phyloP scores from a whole-genome alignment of 2,797 vertebrate species.

The Kryptopterus vitreolus region DNA sequence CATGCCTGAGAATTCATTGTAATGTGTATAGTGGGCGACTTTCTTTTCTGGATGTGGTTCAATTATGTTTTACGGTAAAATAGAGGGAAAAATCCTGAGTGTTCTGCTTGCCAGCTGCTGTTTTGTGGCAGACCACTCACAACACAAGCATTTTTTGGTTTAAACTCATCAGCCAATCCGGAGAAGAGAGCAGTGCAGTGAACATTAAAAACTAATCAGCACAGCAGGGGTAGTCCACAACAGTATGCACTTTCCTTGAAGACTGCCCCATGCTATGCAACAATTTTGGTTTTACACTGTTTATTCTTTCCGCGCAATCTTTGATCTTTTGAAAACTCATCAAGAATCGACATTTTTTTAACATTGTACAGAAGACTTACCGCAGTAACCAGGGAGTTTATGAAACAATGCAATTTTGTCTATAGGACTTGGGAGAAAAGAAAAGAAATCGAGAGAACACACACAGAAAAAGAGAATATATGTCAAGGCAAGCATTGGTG shows the following conservation, averaged over 20 bases:
- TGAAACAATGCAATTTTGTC: neutral
- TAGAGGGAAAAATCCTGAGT: slow-evolving; percentile 38
- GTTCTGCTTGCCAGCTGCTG: slow-evolving; percentile 49
- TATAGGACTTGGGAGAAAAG: neutral
- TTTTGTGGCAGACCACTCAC: slow-evolving; percentile 56
- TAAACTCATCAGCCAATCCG: slow-evolving; percentile 55
- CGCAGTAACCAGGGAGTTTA: neutral
- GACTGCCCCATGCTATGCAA: slow-evolving; percentile 38
- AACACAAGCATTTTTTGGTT: slow-evolving; percentile 57
- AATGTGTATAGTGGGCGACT: slow-evolving; percentile 27
- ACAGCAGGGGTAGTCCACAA: slow-evolving; percentile 47
- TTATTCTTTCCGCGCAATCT: slow-evolving; percentile 25
- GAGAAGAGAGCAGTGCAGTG: slow-evolving; percentile 39
- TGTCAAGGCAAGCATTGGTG: slow-evolving; percentile 42
- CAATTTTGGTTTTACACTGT: slow-evolving; percentile 28
- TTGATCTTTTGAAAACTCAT: slow-evolving; percentile 18
- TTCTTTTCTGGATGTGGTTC: slow-evolving; percentile 47
- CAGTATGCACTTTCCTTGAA: slow-evolving; percentile 41
- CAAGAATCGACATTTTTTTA: neutral
- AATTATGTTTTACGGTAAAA: slow-evolving; percentile 52
- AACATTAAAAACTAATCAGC: slow-evolving; percentile 53
- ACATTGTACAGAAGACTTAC: neutral
- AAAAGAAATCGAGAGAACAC: slow-evolving; percentile 7
- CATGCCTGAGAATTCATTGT: slow-evolving; percentile 24
- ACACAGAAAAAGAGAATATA: slow-evolving; percentile 16